Evolutionary conservation across 2,797 vertebrate genomes (phyloP).

Genomic region (Rhinella marina): DNA sequence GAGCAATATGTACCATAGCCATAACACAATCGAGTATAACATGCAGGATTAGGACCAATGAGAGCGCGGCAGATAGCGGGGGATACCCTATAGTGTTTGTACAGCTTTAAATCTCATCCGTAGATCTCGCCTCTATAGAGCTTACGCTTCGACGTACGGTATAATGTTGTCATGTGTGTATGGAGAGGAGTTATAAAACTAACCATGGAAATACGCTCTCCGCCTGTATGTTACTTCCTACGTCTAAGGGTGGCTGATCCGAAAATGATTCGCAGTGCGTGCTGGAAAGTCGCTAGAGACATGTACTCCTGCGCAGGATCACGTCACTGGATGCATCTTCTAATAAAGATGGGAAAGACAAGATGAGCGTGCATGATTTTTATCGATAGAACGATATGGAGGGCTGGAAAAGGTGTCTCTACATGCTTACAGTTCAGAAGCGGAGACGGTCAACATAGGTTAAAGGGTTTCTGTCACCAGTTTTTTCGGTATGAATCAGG

Average conservation of each 20-base stretch:
- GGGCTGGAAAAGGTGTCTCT: too few species aligned
- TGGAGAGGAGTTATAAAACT: conserved; percentile 52
- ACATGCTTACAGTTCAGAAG: too few species aligned
- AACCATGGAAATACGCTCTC: conserved; percentile 3
- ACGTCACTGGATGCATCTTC: background rate
- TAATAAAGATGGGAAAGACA: background rate
- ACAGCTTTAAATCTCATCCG: conserved; percentile 34
- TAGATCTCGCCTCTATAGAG: conserved; percentile 38
- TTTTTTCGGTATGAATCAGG: too few species aligned
- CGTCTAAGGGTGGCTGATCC: background rate
- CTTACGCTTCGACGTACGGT: conserved; percentile 49
- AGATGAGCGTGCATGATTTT: background rate
- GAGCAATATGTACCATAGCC: conserved; percentile 22
- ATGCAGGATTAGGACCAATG: conserved; percentile 20
- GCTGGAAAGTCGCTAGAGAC: background rate
- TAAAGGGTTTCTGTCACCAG: too few species aligned
- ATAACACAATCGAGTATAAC: background rate
- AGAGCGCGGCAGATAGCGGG: conserved; percentile 23
- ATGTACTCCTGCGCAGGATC: background rate
- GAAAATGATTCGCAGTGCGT: background rate
- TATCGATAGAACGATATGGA: background rate
- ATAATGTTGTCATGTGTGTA: conserved; percentile 46
- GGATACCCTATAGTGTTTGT: conserved; percentile 42
- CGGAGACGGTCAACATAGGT: too few species aligned
- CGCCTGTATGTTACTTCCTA: background rate